A percentile compares a stretch with the other conserved stretches of the same genome.
phyloP scores from a whole-genome alignment of 2,888 invertebrate species.

The Xiphydria camelus region DNA sequence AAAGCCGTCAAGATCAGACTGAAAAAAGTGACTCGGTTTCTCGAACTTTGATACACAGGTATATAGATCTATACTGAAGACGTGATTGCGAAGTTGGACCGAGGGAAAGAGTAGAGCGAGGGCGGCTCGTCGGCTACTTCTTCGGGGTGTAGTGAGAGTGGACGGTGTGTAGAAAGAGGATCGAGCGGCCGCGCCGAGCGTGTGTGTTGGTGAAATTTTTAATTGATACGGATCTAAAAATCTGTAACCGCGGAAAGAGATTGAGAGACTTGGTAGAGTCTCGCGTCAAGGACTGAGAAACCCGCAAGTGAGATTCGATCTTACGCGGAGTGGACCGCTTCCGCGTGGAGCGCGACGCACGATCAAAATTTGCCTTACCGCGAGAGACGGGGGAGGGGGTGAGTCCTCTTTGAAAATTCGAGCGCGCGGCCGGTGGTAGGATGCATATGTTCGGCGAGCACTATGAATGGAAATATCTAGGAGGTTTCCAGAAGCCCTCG shows the following conservation, averaged over 20 bases:
- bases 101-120: background rate
- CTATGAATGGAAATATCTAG: slow-evolving; percentile 54
- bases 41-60: no score
- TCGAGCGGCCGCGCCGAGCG: no score
- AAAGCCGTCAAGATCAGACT: slow-evolving; percentile 34
- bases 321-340: background rate
- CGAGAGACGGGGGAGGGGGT: no score
- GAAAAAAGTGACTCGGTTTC: no score
- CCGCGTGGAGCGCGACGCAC: no score
- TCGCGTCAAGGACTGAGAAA: background rate
- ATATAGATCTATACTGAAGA: no score
- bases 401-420: no score
- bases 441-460: slow-evolving; percentile 46
- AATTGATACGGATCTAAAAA: background rate
- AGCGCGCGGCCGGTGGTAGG: slow-evolving; percentile 40
- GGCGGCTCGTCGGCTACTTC: no score
- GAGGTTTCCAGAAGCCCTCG: slow-evolving; percentile 54
- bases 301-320: background rate
- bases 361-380: no score
- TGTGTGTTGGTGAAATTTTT: no score
- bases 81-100: background rate
- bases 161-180: no score
- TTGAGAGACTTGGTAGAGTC: background rate
- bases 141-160: no score
- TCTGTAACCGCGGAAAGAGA: background rate